Evolutionary conservation across 2,888 invertebrate genomes (phyloP).

Genomic region (Rhyacophila evoluta): DNA sequence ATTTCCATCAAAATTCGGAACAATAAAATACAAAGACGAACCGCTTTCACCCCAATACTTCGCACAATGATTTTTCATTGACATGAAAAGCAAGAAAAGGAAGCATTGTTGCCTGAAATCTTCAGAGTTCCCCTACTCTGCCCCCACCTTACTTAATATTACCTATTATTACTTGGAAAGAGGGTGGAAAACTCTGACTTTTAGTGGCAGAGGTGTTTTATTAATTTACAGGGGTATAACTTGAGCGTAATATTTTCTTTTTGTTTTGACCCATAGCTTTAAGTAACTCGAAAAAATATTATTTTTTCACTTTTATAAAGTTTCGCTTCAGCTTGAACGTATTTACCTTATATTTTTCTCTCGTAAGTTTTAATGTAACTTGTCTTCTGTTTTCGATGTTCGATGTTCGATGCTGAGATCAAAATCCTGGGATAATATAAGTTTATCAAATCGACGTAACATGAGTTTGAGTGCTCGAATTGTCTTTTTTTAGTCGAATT

Average conservation of each 20-base stretch:
- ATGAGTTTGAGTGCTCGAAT: too few relatives aligned
- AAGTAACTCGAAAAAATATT: background rate
- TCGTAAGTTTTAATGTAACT: too few relatives aligned
- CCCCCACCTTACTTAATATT: conserved; percentile 51
- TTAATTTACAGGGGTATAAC: conserved; percentile 32
- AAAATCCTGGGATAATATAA: too few relatives aligned
- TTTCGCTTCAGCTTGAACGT: too few relatives aligned
- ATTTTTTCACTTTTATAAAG: too few relatives aligned
- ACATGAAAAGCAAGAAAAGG: conserved; percentile 47
- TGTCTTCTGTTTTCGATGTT: too few relatives aligned
- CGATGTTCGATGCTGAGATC: too few relatives aligned
- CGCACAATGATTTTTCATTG: conserved; percentile 45
- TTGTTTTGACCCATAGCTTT: background rate
- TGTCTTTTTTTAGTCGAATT: too few relatives aligned
- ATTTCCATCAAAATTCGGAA: conserved; percentile 7
- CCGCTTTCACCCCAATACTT: background rate
- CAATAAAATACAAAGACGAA: conserved; percentile 4
- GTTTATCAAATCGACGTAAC: too few relatives aligned
- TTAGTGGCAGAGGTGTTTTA: conserved; percentile 27
- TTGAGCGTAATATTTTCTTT: background rate
- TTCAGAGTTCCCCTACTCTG: conserved; percentile 35
- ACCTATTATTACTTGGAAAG: conserved; percentile 45
- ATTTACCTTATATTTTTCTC: too few relatives aligned
- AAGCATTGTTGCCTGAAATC: conserved; percentile 46
- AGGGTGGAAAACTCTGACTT: conserved; percentile 29